These are phyloP conservation scores for Cyprinodon variegatus DNA, from an alignment of 2,113 vertebrate genomes.

Conservation along the genomic window DNA sequence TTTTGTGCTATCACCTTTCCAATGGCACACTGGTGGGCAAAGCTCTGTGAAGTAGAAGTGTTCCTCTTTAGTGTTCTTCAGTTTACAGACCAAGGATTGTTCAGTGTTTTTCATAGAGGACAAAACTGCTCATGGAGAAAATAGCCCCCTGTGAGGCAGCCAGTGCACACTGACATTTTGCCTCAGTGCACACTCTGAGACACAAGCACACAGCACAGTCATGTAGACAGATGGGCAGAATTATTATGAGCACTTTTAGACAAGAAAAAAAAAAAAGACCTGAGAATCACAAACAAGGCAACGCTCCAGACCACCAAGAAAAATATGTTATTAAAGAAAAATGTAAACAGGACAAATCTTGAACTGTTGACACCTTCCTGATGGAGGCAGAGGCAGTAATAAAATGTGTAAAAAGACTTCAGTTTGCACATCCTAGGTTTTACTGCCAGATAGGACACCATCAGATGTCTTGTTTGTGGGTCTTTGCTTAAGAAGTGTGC, in stretches of 20 bases:
- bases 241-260: not conserved
- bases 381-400: not conserved
- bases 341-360: not conserved
- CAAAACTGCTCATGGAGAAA: slow-evolving; percentile 67
- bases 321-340: not conserved
- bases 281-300: not conserved
- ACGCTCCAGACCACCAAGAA: not conserved
- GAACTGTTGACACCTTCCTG: not conserved
- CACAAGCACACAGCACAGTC: slow-evolving; percentile 17
- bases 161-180: slow-evolving; percentile 40
- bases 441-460: not conserved
- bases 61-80: slow-evolving; percentile 59
- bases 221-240: slow-evolving; percentile 11
- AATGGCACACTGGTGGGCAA: slow-evolving; percentile 39
- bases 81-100: slow-evolving; percentile 56
- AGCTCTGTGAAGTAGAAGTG: slow-evolving; percentile 61
- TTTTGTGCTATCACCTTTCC: slow-evolving; percentile 50
- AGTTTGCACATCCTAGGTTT: not conserved
- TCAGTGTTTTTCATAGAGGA: slow-evolving; percentile 45
- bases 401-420: not conserved
- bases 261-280: not conserved
- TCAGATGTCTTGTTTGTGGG: not conserved
- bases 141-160: slow-evolving; percentile 57
- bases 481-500: not conserved
- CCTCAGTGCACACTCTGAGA: slow-evolving; percentile 18